Evolutionary conservation across 2,113 vertebrate species (phyloP).

Genomic region (Laticauda laticaudata): DNA sequence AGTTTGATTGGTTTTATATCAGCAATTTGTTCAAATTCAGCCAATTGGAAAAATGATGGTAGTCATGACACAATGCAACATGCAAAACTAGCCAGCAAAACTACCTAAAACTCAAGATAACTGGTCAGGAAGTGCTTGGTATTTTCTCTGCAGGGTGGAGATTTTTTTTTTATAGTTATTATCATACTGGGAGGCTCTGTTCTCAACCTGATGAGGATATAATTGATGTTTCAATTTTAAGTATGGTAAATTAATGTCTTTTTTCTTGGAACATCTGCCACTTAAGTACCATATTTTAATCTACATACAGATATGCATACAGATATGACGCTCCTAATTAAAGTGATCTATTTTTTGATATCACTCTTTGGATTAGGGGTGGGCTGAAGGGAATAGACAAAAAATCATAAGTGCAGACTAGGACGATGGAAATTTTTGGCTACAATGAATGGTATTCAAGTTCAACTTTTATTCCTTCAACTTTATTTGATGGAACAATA

Average conservation of each 20-base stretch:
- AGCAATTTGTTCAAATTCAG: neutral
- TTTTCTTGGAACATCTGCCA: neutral
- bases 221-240: neutral
- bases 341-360: neutral
- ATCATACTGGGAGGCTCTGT: neutral
- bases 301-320: neutral
- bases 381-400: neutral
- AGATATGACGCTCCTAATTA: neutral
- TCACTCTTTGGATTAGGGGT: neutral
- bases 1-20: neutral
- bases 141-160: neutral
- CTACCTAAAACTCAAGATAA: neutral
- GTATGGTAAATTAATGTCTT: neutral
- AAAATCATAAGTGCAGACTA: neutral
- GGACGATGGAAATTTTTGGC: neutral
- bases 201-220: neutral
- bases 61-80: neutral
- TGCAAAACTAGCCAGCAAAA: neutral
- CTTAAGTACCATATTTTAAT: neutral
- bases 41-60: neutral
- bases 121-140: neutral
- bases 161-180: neutral
- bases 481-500: neutral
- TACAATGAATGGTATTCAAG: neutral
- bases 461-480: neutral